Base-by-base conservation (phyloP, 2,888 invertebrate species). In the Andrena praecox region DNA sequence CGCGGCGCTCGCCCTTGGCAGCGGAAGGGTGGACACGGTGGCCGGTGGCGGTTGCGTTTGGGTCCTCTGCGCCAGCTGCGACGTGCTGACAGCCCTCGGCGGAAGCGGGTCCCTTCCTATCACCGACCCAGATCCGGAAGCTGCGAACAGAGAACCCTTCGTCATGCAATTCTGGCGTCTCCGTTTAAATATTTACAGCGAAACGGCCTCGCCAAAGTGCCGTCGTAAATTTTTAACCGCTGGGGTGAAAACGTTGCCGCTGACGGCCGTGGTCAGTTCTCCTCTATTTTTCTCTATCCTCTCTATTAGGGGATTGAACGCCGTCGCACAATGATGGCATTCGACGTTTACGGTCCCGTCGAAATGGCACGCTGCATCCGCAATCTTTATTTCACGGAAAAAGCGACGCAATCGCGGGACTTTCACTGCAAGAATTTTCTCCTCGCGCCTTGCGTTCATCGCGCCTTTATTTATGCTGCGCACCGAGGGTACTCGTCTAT, bases 71-170 rank as follows among this genome's bases (percentile, higher is more conserved):
- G 90, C 85, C 71, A 93, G 89, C 82, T 93, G 93, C n/a, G 93
- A 93, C 42, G 92, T 92, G 78, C 93, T 93, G 74, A 93, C 91
- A 27, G 93, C 95, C 87, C 94, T 93, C 82, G 94, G 95, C 89
- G 94, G 94, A 77, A 94, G 91, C 48, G 95, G 94, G 91, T 96
- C 96, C 91, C 95, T 94, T 87, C 96, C 95, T 92, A 95, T 95
- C 93, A 95, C 95, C 92, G 96, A 95, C 93, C 96, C 96, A 90
- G 96, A 96, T 94, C 96, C 96, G 89, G 96, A 97, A 92, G 96
- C 97, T 97, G 95, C 60, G 95, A 96, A 88, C 68, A 74, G 75
- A 75, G 70, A 24, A 56, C 59, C 73, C 48, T n/a, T 4, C n/a
- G 1, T 8, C 29, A 35, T 80, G 7, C 66, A 66, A 68, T 2